phyloP scores from a whole-genome alignment of 2,113 vertebrate genomes.

The Scatophagus argus region DNA sequence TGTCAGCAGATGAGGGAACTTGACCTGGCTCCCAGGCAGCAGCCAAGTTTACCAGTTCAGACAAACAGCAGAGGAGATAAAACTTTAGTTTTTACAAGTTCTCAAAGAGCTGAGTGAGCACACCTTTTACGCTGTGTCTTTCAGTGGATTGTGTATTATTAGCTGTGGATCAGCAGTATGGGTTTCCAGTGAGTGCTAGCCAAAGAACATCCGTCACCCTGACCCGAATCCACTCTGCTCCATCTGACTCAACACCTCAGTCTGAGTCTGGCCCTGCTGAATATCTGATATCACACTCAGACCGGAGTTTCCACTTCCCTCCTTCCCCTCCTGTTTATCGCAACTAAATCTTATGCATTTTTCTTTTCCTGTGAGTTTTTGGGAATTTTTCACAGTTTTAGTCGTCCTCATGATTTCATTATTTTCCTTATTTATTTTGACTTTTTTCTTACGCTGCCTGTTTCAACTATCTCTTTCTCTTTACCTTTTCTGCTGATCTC shows the following conservation, averaged over 20 bases:
- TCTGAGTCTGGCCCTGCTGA: slow-evolving; percentile 44
- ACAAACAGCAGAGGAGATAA: slow-evolving; percentile 20
- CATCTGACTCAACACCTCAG: slow-evolving; percentile 61
- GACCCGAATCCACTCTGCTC: slow-evolving; percentile 42
- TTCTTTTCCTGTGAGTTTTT: not conserved
- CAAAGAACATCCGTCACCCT: slow-evolving; percentile 64
- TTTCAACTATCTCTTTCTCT: not conserved
- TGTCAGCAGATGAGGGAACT: slow-evolving; percentile 17
- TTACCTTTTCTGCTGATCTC: not conserved
- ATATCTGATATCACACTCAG: slow-evolving; percentile 36
- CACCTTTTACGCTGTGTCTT: slow-evolving; percentile 24
- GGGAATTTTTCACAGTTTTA: not conserved
- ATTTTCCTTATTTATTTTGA: not conserved
- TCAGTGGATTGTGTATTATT: slow-evolving; percentile 62
- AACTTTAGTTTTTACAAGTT: slow-evolving; percentile 57
- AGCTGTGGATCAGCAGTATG: slow-evolving; percentile 64
- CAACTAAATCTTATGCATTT: not conserved
- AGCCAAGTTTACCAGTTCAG: slow-evolving; percentile 38
- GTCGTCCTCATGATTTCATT: not conserved
- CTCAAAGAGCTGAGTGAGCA: slow-evolving; percentile 54
- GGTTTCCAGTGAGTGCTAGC: slow-evolving; percentile 58
- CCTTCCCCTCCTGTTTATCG: not conserved
- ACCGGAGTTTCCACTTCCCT: slow-evolving; percentile 13
- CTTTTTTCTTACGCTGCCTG: not conserved
- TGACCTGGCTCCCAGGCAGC: slow-evolving; percentile 19